These are phyloP conservation scores for Graphium colonna DNA, from an alignment of 2,888 invertebrate genomes.

Conservation along the genomic window DNA sequence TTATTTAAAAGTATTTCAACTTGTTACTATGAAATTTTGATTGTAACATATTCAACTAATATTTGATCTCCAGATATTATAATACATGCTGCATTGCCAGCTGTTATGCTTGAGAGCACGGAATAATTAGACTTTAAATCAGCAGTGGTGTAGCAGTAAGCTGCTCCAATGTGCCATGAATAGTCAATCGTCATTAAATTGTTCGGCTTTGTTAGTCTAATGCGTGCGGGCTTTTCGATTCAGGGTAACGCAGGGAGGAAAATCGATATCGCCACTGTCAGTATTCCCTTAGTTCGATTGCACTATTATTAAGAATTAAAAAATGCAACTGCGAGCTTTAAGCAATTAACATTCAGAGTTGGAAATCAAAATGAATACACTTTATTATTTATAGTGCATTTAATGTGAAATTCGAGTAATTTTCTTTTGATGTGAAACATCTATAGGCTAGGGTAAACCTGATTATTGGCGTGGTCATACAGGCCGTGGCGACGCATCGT, in stretches of 20 bases:
- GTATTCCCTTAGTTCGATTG: background rate
- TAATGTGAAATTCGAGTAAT: no score
- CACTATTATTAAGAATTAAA: background rate
- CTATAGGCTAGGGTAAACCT: no score
- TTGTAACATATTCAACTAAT: no score
- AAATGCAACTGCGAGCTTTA: no score
- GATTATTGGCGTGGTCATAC: no score
- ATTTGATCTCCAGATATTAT: slow-evolving; percentile 32
- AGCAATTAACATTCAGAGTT: no score
- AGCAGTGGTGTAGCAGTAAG: slow-evolving; percentile 75
- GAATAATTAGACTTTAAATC: slow-evolving; percentile 78
- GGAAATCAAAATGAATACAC: no score
- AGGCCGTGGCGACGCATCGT: no score
- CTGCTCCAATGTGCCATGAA: slow-evolving; percentile 75
- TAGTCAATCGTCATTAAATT: slow-evolving; percentile 79
- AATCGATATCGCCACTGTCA: background rate
- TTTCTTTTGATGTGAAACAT: no score
- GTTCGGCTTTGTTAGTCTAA: slow-evolving; percentile 77
- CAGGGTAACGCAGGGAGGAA: background rate
- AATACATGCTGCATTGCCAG: slow-evolving; percentile 65
- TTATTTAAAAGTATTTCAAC: no score
- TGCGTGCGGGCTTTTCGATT: slow-evolving; percentile 42
- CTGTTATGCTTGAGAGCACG: slow-evolving; percentile 69
- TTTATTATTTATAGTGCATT: no score
- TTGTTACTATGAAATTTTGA: no score